Percentiles rank a stretch among this genome's conserved stretches.
These are phyloP conservation scores for Melangyna quadrimaculata DNA, from an alignment of 2,888 invertebrate species.

Conservation along the genomic window DNA sequence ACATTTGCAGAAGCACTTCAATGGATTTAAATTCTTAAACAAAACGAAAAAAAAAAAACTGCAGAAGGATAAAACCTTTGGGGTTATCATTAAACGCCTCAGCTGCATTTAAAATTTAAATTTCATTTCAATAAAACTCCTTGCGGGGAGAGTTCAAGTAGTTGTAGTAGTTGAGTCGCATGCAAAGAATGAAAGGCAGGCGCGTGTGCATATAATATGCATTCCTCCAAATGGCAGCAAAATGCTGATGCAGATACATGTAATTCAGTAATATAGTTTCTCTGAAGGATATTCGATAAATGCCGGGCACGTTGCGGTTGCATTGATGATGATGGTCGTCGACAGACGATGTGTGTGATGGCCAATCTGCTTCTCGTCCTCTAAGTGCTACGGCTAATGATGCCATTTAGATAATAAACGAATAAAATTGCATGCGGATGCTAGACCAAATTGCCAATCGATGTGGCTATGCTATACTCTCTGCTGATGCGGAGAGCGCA, in stretches of 20 bases:
- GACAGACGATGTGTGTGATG: neutral
- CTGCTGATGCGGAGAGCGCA: neutral
- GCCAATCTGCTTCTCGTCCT: constrained; percentile 15
- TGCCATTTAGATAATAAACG: constrained; percentile 69
- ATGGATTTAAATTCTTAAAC: constrained; percentile 1
- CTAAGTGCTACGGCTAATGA: constrained; percentile 68
- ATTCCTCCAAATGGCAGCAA: constrained; percentile 2
- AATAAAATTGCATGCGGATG: constrained; percentile 61
- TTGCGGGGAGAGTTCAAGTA: constrained; percentile 17
- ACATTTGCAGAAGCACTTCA: constrained; percentile 35
- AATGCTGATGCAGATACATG: neutral
- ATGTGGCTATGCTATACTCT: neutral
- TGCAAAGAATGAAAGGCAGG: constrained; percentile 1
- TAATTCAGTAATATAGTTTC: neutral
- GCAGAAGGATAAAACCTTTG: constrained; percentile 36
- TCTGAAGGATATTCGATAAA: constrained; percentile 35
- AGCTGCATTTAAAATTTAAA: constrained; percentile 68
- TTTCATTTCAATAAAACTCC: constrained; percentile 63
- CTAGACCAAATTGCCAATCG: constrained; percentile 8
- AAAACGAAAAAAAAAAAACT: neutral
- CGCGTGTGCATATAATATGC: constrained; percentile 37
- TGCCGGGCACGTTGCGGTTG: neutral
- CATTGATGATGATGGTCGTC: neutral
- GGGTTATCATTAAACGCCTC: constrained; percentile 70
- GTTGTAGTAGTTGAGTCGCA: neutral